Base-by-base conservation (phyloP, 2,113 vertebrate genomes). In the Ancistrus triradiatus region DNA sequence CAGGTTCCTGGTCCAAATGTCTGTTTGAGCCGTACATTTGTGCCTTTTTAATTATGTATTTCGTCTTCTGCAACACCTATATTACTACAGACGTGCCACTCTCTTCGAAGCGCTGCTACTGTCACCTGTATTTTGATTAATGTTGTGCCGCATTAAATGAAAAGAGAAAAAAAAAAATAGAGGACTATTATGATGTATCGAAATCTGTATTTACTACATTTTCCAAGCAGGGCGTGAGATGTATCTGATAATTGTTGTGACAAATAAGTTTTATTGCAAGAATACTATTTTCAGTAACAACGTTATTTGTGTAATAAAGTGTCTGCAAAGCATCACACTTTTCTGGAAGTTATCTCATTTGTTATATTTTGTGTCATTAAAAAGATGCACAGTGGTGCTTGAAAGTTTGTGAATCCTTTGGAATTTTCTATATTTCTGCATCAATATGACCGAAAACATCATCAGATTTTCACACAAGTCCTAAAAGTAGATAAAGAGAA, bases 271-370 rank as follows among this genome's bases (percentile, higher is more conserved):
- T 91, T 88, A 91, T 90, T 92, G 91, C 93, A 93, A 95, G 91
- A 95, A 92, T 87, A 96, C 92, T 97, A 97, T 98, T 98, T 98
- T 98, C 89, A 88, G 91, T 93, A 95, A 90, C 83, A 90, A 94
- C 94, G 92, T 93, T 94, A 93, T 97, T 98, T 98, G 94, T 98
- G 94, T 95, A 98, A 98, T 98, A 98, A 98, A 98, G 96, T 97
- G 92, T 95, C 89, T 88, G 90, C 92, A 95, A 92, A 96, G 93
- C 93, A 97, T 88, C 82, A 21, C 11, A 2, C 15, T 47, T 50
- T 73, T 63, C 44, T 40, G 43, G 1, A 11, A 42, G 11, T 2
- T 42, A 6, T n/a, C 13, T 1, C 2, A n/a, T 42, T 42, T 15
- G 4, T 5, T 33, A 4, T 5, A 9, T 33, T 33, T 5, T 5